Evolutionary conservation across 1,140 invertebrate species (phyloP).

Genomic region (Agraylea sexmaculata): DNA sequence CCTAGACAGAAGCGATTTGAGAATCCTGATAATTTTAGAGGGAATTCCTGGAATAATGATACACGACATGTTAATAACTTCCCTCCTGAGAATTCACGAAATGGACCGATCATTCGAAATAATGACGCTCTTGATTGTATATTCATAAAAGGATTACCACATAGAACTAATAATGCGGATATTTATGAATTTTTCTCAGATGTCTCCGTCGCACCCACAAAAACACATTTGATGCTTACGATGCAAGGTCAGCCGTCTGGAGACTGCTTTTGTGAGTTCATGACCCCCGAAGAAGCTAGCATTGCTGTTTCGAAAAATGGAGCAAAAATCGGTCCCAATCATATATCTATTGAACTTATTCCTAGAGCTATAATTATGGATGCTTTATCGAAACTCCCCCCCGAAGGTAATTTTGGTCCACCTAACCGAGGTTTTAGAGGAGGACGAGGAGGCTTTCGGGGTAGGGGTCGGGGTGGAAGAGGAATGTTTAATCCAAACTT

Average conservation of each 20-base stretch:
- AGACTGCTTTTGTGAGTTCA: constrained; percentile 79
- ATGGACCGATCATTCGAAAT: constrained; percentile 26
- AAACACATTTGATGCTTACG: constrained; percentile 67
- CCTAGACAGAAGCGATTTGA: constrained; percentile 20
- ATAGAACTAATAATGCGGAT: constrained; percentile 59
- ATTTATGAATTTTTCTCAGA: constrained; percentile 70
- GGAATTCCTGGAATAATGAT: too few relatives aligned
- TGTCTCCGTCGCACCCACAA: constrained; percentile 57
- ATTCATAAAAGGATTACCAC: constrained; percentile 62
- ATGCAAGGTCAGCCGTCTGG: constrained; percentile 57
- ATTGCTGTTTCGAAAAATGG: constrained; percentile 60
- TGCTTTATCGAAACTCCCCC: constrained; percentile 25
- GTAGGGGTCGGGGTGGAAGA: constrained; percentile 18
- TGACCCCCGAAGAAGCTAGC: constrained; percentile 51
- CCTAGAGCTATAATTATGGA: constrained; percentile 39
- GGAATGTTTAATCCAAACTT: constrained; percentile 19
- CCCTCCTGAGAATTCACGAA: constrained; percentile 17
- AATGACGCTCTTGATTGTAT: constrained; percentile 45
- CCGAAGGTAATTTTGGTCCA: constrained; percentile 2
- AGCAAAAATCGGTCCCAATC: constrained; percentile 48
- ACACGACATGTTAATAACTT: constrained; percentile 25
- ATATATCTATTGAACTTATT: constrained; percentile 54
- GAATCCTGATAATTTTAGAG: too few relatives aligned
- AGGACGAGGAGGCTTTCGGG: constrained; percentile 24
- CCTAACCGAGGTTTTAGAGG: constrained; percentile 24